These are phyloP conservation scores for Fragum whitleyi DNA, from an alignment of 2,888 invertebrate genomes.

Conservation along the genomic window DNA sequence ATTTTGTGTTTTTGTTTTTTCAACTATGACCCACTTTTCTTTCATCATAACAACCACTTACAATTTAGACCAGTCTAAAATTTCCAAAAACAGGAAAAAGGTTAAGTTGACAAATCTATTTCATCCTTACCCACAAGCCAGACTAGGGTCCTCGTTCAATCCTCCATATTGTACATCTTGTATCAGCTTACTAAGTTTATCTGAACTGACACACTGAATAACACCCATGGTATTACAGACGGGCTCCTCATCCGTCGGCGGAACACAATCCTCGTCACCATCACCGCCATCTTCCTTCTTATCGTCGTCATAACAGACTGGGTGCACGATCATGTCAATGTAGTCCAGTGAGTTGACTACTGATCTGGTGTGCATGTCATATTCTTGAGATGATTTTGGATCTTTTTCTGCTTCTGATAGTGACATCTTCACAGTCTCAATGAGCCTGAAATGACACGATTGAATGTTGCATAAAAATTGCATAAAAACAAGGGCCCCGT, in stretches of 20 bases:
- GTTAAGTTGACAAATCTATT: neutral
- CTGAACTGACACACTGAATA: slow-evolving; percentile 9
- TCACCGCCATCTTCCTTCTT: slow-evolving; percentile 8
- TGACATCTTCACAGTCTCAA: neutral
- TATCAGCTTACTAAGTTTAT: neutral
- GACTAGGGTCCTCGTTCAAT: neutral
- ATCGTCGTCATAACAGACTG: slow-evolving; percentile 17
- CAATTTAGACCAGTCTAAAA: neutral
- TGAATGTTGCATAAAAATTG: neutral
- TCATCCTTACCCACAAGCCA: slow-evolving; percentile 7
- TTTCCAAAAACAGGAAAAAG: neutral
- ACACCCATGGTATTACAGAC: slow-evolving; percentile 18
- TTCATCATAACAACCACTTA: neutral
- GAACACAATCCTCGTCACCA: slow-evolving; percentile 5
- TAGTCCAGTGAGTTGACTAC: neutral
- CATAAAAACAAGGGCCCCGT: no score
- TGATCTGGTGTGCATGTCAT: neutral
- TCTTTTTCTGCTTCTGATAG: neutral
- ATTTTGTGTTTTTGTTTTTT: no score
- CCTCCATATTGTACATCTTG: neutral
- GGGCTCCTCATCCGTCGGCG: slow-evolving; percentile 6
- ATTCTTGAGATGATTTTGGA: neutral
- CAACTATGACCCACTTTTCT: no score
- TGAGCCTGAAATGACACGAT: no score
- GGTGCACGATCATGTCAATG: slow-evolving; percentile 6